Evolutionary conservation across 2,888 invertebrate species (phyloP), one percentile per base, ranked within the genome.

Genomic region (Hyposoter didymator): DNA sequence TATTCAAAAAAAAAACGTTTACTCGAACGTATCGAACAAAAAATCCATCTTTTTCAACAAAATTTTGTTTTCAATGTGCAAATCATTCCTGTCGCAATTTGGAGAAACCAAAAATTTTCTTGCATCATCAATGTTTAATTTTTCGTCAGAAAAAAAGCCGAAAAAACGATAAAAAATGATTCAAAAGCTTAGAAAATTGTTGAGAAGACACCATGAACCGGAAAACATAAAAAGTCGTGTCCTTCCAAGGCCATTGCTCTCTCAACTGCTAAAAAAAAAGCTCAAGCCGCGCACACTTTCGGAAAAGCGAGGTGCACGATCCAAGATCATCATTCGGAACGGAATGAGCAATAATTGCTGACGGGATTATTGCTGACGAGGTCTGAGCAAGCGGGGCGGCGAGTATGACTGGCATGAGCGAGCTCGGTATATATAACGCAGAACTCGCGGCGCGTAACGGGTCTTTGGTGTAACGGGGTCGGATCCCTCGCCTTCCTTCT

Each of bases 401-500:
- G 52, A 55, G 75, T 64, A 80, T 22, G 43, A 70, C 32, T 49
- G 62, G 32, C 70, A 66, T 39, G 62, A 70, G 70, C 49, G 47
- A 69, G 55, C 45, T 43, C n/a, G 19, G 73, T 69, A 66, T 43
- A 32, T 72, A 52, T 69, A 79, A 67, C 85, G 49, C 59, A 59
- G 6, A 64, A 76, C 76, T 67, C 59, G 88, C 55, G 88, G 86
- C 87, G 87, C 84, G 88, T 92, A 92, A 92, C 92, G 92, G 92
- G 89, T 91, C 90, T 90, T 89, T 22, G 66, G 83, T 89, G 91
- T 92, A 93, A 93, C 92, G 93, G 92, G 91, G 92, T 92, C 92
- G 92, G 88, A 78, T 78, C 84, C 90, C 88, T 90, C 88, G 84
- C 88, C 90, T 90, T 88, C 89, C 89, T 90, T 83, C 82, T 87